Evolutionary conservation across 35 echinoderm and acorn worm genomes (phyloP).

Genomic region (Strongylocentrotus purpuratus): DNA sequence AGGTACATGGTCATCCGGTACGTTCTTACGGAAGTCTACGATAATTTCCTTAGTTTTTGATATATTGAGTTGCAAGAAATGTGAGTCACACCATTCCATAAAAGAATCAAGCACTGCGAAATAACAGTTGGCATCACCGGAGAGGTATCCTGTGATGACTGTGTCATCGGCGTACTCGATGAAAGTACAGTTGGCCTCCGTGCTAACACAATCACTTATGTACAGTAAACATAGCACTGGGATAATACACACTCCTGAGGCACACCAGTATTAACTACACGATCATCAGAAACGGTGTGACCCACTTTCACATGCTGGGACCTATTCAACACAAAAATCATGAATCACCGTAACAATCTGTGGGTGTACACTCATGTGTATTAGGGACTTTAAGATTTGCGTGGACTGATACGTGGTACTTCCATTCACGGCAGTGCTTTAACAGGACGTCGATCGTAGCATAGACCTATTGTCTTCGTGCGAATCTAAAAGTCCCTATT

Average conservation of each 20-base stretch:
- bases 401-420: no score
- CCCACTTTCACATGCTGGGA: constrained; percentile 22
- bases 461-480: no score
- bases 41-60: no score
- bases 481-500: no score
- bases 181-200: not conserved
- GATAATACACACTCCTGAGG: constrained; percentile 53
- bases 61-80: no score
- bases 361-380: not conserved
- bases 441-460: no score
- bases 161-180: not conserved
- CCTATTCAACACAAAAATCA: constrained; percentile 25
- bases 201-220: not conserved
- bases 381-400: no score
- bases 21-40: no score
- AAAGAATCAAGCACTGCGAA: no score
- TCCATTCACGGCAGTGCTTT: no score
- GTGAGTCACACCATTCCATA: no score
- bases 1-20: no score
- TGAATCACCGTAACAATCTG: not conserved
- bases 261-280: constrained; percentile 38
- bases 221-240: constrained; percentile 30
- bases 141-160: not conserved
- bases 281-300: not conserved
- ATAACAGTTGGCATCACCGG: not conserved